Base-by-base conservation (phyloP, 2,888 invertebrate species). In the Drosophila nr. fundita region DNA sequence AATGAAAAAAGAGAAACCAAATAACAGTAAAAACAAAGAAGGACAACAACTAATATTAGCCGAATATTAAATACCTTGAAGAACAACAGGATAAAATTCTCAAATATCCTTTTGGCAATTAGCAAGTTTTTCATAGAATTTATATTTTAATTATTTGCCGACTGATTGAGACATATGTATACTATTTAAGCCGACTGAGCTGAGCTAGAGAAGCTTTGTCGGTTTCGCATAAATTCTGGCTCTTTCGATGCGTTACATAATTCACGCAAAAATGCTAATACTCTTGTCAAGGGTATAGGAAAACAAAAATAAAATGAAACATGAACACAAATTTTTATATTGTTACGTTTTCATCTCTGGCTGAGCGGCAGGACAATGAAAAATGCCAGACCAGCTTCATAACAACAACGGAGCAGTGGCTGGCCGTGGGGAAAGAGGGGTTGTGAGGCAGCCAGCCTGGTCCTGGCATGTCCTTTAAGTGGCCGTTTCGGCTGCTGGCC, bases 261-360 rank as follows among this genome's bases (percentile, higher is more conserved):
- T 0, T 18, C 5, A 3, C 13, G 0, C 2, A n/a, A 11, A 42
- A 42, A 18, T 42, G 40, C 15, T 13, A 1, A 4, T 18, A 40
- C 40, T 27, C 32, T 4, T 58, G 7, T 4, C 45, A 8, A 29
- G 65, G 13, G 50, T 61, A 15, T 11, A 15, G 1, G 36, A 24
- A n/a, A 40, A 24, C 38, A 49, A 45, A 69, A 71, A 78, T 64
- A 63, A 82, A 80, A 68, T 76, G 73, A 82, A 81, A 81, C 83
- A 82, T 81, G 83, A 82, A 83, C 82, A 83, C 83, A 82, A 82
- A 82, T 82, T 82, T 81, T 82, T 82, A 83, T 82, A 78, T 82
- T 83, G 82, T 82, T 83, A 81, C 83, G 66, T 82, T 80, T 80
- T 80, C 80, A 80, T 80, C 78, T 80, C 75, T 53, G 68, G 32